phyloP scores from a whole-genome alignment of 2,888 invertebrate genomes.

The Agriopis marginaria region DNA sequence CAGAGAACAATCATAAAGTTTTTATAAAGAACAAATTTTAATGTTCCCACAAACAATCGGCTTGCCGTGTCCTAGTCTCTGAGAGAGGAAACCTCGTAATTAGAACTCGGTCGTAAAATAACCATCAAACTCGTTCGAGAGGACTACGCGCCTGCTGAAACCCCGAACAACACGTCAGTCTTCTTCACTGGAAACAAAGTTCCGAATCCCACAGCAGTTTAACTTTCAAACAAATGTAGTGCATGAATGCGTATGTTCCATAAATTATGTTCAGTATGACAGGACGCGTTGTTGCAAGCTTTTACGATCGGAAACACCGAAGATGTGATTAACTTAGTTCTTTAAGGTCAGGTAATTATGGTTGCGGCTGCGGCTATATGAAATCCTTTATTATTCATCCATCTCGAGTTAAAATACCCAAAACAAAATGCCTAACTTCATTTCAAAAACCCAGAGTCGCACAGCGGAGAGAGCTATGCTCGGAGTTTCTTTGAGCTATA shows the following conservation, averaged over 20 bases:
- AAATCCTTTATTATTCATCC: constrained; percentile 33
- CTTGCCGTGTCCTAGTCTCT: constrained; percentile 69
- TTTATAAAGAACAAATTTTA: constrained; percentile 68
- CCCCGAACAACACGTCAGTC: constrained; percentile 30
- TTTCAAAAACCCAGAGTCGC: too few relatives aligned
- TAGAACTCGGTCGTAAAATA: constrained; percentile 82
- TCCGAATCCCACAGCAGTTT: constrained; percentile 38
- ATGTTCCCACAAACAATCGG: constrained; percentile 71
- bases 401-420: neutral
- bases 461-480: too few relatives aligned
- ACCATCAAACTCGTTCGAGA: constrained; percentile 80
- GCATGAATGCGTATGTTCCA: constrained; percentile 66
- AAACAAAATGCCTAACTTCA: too few relatives aligned
- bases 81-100: constrained; percentile 80
- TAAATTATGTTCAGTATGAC: constrained; percentile 83
- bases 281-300: constrained; percentile 77
- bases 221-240: constrained; percentile 39
- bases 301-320: constrained; percentile 72
- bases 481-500: too few relatives aligned
- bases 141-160: constrained; percentile 71
- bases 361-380: constrained; percentile 34
- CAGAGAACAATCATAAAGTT: constrained; percentile 69
- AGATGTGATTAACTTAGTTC: constrained; percentile 65
- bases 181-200: constrained; percentile 46
- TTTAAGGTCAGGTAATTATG: constrained; percentile 53